These are phyloP conservation scores for Alsophila aescularia DNA, from an alignment of 2,888 invertebrate species.

Conservation along the genomic window DNA sequence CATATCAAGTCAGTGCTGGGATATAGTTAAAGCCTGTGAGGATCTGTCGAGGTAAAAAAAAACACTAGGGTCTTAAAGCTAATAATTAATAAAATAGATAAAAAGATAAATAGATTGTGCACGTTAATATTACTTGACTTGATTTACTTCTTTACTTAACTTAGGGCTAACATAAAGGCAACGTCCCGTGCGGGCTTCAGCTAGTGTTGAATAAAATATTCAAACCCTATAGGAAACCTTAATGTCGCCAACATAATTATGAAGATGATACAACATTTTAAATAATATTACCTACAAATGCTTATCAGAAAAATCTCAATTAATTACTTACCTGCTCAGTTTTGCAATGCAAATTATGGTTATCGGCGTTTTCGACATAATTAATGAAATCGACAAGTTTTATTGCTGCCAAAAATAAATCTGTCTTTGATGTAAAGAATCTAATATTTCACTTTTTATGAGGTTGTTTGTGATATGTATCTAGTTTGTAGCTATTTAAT, in stretches of 20 bases:
- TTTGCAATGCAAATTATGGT: constrained; percentile 21
- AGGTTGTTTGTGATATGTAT: neutral
- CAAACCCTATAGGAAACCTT: neutral
- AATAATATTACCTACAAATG: neutral
- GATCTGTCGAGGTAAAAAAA: no score
- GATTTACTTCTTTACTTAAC: no score
- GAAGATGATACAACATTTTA: neutral
- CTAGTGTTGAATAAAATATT: neutral
- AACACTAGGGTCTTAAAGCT: no score
- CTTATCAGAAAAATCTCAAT: constrained; percentile 9
- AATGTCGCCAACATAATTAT: neutral
- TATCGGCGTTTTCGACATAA: constrained; percentile 8
- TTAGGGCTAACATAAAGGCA: no score
- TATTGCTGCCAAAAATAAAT: constrained; percentile 3
- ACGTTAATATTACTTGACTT: no score
- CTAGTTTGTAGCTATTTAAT: neutral
- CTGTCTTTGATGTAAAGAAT: constrained; percentile 4
- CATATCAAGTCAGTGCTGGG: no score
- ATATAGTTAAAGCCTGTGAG: no score
- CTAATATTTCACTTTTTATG: constrained; percentile 12
- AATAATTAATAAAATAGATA: no score
- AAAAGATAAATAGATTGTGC: no score
- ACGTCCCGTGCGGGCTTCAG: no score
- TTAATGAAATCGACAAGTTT: constrained; percentile 13
- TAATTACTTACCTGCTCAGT: neutral